A percentile compares a stretch with the other conserved stretches of the same genome.
Conservation (phyloP, 2,113 vertebrate genomes). For the Pteronura brasiliensis region DNA sequence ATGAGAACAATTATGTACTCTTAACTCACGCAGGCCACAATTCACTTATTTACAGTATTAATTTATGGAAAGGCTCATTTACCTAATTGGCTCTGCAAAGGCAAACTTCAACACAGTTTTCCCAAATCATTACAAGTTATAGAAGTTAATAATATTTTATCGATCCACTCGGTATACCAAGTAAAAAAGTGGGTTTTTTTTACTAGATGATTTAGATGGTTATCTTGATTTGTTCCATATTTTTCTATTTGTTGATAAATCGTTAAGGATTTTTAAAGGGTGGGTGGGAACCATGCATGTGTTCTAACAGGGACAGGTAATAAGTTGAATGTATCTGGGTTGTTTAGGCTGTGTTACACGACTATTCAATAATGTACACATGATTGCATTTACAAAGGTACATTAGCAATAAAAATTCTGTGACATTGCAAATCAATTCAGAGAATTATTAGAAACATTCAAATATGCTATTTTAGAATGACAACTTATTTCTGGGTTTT, state of each 20-base stretch:
- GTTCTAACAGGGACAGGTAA: neutral
- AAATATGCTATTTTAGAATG: neutral
- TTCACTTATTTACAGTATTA: neutral
- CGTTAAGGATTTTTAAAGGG: neutral
- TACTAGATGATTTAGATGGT: slow-evolving; percentile 10
- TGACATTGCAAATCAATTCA: neutral
- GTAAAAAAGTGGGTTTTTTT: neutral
- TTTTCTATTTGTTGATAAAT: neutral
- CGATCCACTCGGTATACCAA: neutral
- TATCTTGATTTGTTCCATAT: slow-evolving; percentile 22
- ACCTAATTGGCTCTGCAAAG: neutral
- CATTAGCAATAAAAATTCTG: neutral
- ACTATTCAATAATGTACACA: neutral
- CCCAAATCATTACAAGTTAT: neutral
- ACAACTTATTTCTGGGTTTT: neutral
- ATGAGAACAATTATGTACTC: neutral
- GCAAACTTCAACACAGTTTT: neutral
- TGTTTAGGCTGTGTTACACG: neutral
- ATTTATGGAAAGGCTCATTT: neutral
- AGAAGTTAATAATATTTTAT: neutral
- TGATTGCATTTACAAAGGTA: neutral
- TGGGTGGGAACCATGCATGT: neutral
- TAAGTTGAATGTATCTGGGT: neutral
- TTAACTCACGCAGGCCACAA: neutral
- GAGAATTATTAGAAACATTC: neutral